phyloP scores from a whole-genome alignment of 2,888 invertebrate genomes.

The Ischnura elegans region DNA sequence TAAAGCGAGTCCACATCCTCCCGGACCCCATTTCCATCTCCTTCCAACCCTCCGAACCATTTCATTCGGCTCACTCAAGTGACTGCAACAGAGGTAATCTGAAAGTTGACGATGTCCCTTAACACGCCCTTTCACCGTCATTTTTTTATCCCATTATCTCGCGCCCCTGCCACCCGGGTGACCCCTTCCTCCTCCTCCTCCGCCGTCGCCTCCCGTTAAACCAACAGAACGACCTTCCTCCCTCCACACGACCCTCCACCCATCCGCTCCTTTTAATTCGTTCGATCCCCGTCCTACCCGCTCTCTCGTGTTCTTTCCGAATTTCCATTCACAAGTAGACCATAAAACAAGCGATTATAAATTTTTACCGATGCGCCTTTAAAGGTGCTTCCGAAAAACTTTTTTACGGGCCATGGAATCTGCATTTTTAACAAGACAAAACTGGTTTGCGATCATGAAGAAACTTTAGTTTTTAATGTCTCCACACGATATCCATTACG shows the following conservation, averaged over 20 bases:
- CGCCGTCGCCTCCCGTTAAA: conserved; percentile 29
- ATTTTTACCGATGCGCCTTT: not conserved
- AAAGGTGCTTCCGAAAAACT: not conserved
- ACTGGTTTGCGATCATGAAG: not conserved
- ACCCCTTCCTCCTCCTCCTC: not conserved
- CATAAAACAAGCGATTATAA: conserved; percentile 10
- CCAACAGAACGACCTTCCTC: not conserved
- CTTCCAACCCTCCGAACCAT: conserved; percentile 35
- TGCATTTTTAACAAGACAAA: not conserved
- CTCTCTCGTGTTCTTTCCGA: conserved; percentile 25
- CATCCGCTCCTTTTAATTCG: conserved; percentile 44
- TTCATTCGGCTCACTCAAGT: conserved; percentile 60
- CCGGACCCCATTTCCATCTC: not conserved
- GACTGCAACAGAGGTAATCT: conserved; percentile 65
- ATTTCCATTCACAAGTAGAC: conserved; percentile 55
- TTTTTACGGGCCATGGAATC: not conserved
- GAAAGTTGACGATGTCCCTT: conserved; percentile 66
- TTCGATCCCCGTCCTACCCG: conserved; percentile 50
- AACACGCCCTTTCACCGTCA: conserved; percentile 55
- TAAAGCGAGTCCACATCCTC: not conserved
- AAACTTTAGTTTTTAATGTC: not conserved
- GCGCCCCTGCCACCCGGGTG: not conserved
- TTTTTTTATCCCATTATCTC: conserved; percentile 66
- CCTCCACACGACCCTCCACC: not conserved
- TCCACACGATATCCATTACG: not conserved